Base-by-base conservation (phyloP, 2,888 invertebrate genomes). In the Spodoptera exigua region DNA sequence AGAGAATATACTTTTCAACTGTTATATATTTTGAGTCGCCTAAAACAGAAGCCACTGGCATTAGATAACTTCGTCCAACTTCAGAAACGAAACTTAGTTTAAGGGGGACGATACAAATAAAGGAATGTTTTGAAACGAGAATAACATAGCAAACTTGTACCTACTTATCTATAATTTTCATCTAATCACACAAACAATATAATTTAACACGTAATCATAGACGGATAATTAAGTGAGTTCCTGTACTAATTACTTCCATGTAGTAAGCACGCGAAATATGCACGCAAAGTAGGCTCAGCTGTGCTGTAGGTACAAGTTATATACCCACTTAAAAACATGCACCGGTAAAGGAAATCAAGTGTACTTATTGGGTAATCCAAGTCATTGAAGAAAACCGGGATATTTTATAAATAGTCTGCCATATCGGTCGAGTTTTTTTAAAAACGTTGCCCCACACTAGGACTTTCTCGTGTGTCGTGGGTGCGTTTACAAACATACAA, bases 241-340 rank as follows among this genome's bases (percentile, higher is more conserved):
- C 55, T 54, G 47, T 44, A 27, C 41, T 61, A 67, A 53, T 73
- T 53, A 62, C 45, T 68, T 73, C 53, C 67, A 61, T 36, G 9
- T 47, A 16, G 56, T 55, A 27, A 17, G 27, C 63, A 73, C 67
- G 75, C 58, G 46, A 61, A 48, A 53, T 54, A 47, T 48, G 17
- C 67, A 67, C 67, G 56, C 53, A 43, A 56, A 21, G n/a, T 37
- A 7, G 36, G 55, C 39, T 43, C 51, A 57, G 52, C 53, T 48
- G 37, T 66, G 27, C 16, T 43, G 53, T 52, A 41, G 34, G 44
- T 48, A 49, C 16, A n/a, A n/a, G 11, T 52, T 46, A 52, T 52
- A 61, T 56, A 53, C n/a, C n/a, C n/a, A n/a, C 35, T 57, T 14
- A 2, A 27, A 5, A 16, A 58, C 18, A 44, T 37, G 40, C 7